Conservation (phyloP, 2,797 vertebrate species). For the Macrochelys suwanniensis region DNA sequence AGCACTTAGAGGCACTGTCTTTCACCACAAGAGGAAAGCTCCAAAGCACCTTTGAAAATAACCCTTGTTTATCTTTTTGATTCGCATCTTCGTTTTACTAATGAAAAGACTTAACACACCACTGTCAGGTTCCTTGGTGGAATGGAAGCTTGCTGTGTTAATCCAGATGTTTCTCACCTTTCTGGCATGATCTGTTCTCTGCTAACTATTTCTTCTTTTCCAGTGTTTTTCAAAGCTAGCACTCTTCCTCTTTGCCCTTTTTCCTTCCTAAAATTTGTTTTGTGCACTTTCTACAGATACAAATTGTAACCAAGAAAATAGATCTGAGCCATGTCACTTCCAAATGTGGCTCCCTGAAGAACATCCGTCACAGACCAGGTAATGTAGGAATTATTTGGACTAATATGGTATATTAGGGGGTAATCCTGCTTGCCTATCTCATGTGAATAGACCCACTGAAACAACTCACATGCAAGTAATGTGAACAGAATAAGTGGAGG, state of each 20-base stretch:
- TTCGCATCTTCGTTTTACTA: conserved; percentile 60
- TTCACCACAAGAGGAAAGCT: not conserved
- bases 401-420: not conserved
- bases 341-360: conserved; percentile 95
- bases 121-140: conserved; percentile 31
- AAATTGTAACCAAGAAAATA: conserved; percentile 95
- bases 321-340: conserved; percentile 94
- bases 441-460: too few species aligned
- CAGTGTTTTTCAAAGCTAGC: conserved; percentile 65
- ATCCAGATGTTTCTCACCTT: conserved; percentile 60
- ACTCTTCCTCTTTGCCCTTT: conserved; percentile 33
- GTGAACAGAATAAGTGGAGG: not conserved
- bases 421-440: not conserved
- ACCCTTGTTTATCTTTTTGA: conserved; percentile 36
- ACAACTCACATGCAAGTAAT: not conserved
- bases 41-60: conserved; percentile 50
- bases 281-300: conserved; percentile 83
- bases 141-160: conserved; percentile 72
- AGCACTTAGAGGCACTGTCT: not conserved
- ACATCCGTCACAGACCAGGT: conserved; percentile 95
- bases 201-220: conserved; percentile 75
- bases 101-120: conserved; percentile 58
- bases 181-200: conserved; percentile 60
- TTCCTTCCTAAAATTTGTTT: conserved; percentile 23
- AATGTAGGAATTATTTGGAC: conserved; percentile 35